Evolutionary conservation across 2,888 invertebrate genomes (phyloP), one percentile per base, ranked within the genome.

Genomic region (Mycalesis mineus): DNA sequence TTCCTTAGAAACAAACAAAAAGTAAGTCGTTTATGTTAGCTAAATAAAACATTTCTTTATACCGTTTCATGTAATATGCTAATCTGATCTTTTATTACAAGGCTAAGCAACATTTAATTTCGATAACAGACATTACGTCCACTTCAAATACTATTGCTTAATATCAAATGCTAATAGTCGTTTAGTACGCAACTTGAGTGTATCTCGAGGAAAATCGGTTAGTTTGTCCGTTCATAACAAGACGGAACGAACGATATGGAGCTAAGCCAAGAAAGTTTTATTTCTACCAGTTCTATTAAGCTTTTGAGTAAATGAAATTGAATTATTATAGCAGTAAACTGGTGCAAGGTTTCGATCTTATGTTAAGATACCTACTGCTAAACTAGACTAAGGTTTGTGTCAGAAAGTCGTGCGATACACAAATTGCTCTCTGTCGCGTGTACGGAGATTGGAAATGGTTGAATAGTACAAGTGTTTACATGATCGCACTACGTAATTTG

Each of bases 41-140:
- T 22, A 22, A 2, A 22, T 33, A 41, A 9, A 40, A 22, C 39
- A 37, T 39, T 37, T 55, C 36, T 56, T 42, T 42, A 42, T 36
- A 36, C 7, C 33, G 29, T 17, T n/a, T 28, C 15, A 33, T 37
- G 29, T 41, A 44, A 56, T 50, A 56, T 56, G 55, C 44, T 45
- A 58, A 58, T 55, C 28, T 11, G 33, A 3, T 17, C 36, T 17
- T 50, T 55, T 50, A 50, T 58, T 49, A 22, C 39, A 58, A 58
- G 45, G 54, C 45, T 49, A 58, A 58, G 14, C 28, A n/a, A 28
- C 40, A 55, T 55, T 55, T 55, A 17, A 45, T 54, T 13, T 31
- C 41, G 42, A 40, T 49, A 50, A 49, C 39, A 54, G 45, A 51
- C 40, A 45, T 33, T 33, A 51, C 45, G 45, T 22, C 40, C 28